These are phyloP conservation scores for Eilema caniola DNA, from an alignment of 2,888 invertebrate genomes.

Conservation along the genomic window DNA sequence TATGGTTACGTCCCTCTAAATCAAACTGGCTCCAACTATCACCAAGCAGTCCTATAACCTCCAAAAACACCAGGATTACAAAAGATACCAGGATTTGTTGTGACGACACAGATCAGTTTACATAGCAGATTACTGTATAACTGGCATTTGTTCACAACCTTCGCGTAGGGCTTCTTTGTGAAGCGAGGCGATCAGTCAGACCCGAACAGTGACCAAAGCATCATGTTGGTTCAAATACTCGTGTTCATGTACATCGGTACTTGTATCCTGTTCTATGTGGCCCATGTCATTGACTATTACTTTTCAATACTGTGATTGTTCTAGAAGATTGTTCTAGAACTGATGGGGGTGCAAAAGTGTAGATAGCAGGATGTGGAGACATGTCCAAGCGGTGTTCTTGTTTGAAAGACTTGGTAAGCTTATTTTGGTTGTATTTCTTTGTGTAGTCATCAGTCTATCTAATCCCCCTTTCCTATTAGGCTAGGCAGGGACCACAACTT, in stretches of 20 bases:
- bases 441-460: no score
- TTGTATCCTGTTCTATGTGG: slow-evolving; percentile 81
- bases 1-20: no score
- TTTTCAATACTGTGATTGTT: slow-evolving; percentile 61
- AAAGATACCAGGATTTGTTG: neutral
- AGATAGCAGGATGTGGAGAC: slow-evolving; percentile 49
- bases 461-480: neutral
- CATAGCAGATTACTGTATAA: slow-evolving; percentile 47
- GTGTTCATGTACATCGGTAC: slow-evolving; percentile 85
- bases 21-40: neutral
- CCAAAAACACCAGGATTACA: neutral
- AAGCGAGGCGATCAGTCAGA: slow-evolving; percentile 50
- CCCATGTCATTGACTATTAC: slow-evolving; percentile 82
- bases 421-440: neutral
- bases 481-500: neutral
- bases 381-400: slow-evolving; percentile 42
- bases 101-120: slow-evolving; percentile 37
- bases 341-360: slow-evolving; percentile 23
- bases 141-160: slow-evolving; percentile 58
- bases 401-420: slow-evolving; percentile 70
- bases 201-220: slow-evolving; percentile 45
- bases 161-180: slow-evolving; percentile 57
- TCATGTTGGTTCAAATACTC: slow-evolving; percentile 83
- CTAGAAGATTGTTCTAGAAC: slow-evolving; percentile 22
- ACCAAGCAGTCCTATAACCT: neutral